Conservation (phyloP, 2,797 vertebrate species). For the Lutjanus campechanus region DNA sequence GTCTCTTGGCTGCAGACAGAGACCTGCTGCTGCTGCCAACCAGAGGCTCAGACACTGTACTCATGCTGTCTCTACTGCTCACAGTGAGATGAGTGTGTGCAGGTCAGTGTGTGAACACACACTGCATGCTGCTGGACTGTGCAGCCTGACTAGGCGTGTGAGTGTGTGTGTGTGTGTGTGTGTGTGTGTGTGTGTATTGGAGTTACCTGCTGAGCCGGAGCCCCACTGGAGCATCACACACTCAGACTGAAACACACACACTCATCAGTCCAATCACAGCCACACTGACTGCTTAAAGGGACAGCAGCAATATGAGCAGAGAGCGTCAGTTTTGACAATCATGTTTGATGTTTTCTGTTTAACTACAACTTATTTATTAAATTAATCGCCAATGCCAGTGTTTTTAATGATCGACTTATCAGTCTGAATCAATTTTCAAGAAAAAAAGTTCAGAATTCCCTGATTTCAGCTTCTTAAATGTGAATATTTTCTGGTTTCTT, state of each 20-base stretch:
- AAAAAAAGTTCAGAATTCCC: no score
- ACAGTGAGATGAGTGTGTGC: not conserved
- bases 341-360: not conserved
- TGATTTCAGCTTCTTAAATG: no score
- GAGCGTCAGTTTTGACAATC: not conserved
- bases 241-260: conserved; percentile 35
- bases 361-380: not conserved
- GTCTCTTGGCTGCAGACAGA: conserved; percentile 83
- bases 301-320: conserved; percentile 43
- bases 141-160: not conserved
- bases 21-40: conserved; percentile 77
- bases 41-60: conserved; percentile 73
- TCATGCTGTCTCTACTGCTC: conserved; percentile 76
- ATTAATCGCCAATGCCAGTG: no score
- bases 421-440: no score
- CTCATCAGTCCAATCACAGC: conserved; percentile 75
- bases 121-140: not conserved
- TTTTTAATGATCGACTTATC: no score
- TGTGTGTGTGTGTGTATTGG: not conserved
- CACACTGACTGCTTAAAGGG: conserved; percentile 82
- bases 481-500: no score
- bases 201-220: conserved; percentile 61
- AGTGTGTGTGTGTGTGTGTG: not conserved
- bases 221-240: conserved; percentile 60
- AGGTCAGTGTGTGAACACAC: conserved; percentile 10